Conservation (phyloP, 2,888 invertebrate species). For the Pinctada fucata region DNA sequence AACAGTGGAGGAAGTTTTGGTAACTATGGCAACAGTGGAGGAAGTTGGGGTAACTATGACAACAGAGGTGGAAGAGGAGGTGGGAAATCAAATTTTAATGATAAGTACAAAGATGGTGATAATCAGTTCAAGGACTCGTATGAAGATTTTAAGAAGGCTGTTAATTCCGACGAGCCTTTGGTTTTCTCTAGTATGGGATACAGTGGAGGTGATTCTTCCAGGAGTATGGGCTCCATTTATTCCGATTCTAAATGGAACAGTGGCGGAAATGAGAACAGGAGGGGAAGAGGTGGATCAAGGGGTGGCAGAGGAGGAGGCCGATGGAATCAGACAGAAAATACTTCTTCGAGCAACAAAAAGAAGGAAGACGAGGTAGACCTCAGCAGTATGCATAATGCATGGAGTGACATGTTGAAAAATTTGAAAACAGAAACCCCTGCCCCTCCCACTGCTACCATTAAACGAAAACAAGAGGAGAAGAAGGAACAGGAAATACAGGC, state of each 20-base stretch:
- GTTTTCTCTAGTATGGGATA: neutral
- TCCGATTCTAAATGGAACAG: neutral
- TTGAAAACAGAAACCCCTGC: neutral
- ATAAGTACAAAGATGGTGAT: conserved; percentile 9
- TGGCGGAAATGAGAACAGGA: conserved; percentile 2
- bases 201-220: neutral
- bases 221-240: neutral
- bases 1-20: conserved; percentile 29
- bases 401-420: neutral
- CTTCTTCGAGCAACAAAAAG: conserved; percentile 3
- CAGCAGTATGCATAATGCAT: neutral
- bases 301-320: conserved; percentile 11
- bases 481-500: conserved; percentile 20
- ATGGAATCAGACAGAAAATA: conserved; percentile 17
- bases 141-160: too few species aligned
- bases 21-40: neutral
- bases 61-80: conserved; percentile 9
- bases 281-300: conserved; percentile 16
- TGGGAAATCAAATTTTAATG: neutral
- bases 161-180: neutral
- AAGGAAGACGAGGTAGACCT: conserved; percentile 1
- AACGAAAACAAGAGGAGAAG: conserved; percentile 4
- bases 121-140: neutral
- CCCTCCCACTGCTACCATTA: neutral
- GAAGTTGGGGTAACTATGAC: neutral